Evolutionary conservation across 2,797 vertebrate genomes (phyloP), one percentile per base, ranked within the genome.

Genomic region (Sphenodon punctatus): DNA sequence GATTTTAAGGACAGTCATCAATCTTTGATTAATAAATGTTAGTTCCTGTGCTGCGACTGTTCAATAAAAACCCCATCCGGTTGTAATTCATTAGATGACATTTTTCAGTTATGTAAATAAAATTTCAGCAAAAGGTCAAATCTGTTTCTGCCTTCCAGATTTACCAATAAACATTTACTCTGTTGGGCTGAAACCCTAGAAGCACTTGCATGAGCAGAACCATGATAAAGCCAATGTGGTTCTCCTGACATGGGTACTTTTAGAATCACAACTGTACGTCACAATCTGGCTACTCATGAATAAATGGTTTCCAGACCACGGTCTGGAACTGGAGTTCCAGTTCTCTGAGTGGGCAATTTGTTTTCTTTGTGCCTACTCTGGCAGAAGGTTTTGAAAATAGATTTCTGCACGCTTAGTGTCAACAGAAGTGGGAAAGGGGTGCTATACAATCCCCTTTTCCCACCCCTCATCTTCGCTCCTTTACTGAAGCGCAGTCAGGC

Each of bases 91-190:
- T 72, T 48, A 67, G 43, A 72, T 86, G 70, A 13, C 34, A 90
- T 93, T 90, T 94, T 74, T 48, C 83, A 3, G 84, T 63, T 53
- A 25, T 85, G 39, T 85, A 87, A 94, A 90, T 65, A 90, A 93
- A 92, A 78, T 70, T 85, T 48, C 71, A 75, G 32, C 70, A 51
- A 89, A 91, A 91, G 49, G 15, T 75, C 88, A 66, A 86, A 22
- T 22, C 49, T 84, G 12, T 48, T 63, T 82, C 55, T 78, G 3
- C 69, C 36, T 85, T 80, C 19, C 15, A 76, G 89, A 34, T 7
- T 16, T 76, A 74, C 27, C 91, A 74, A 67, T 75, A 85, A 69
- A 74, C 19, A 45, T 43, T 85, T 84, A 82, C 51, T 91, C 76
- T 85, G 84, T 74, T 51, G 34, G 43, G n/a, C n/a, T n/a, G n/a